Base-by-base conservation (phyloP, 2,113 vertebrate species). In the Rhynchomys soricoides region DNA sequence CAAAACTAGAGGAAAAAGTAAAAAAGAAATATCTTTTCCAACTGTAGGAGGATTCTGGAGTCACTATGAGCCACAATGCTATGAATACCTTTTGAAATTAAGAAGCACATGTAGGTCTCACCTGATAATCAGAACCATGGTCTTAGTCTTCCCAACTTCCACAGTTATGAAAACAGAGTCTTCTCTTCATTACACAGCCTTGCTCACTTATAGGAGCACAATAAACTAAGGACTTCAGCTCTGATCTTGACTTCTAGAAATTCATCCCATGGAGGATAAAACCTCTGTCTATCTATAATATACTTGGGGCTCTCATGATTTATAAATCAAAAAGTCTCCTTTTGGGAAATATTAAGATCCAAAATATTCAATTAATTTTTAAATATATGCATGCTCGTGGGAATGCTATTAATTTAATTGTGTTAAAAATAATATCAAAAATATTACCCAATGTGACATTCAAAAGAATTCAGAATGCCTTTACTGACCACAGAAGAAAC, bases 341-440 rank as follows among this genome's bases (percentile, higher is more conserved):
- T 95, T 92, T 15, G n/a, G 31, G 31, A 34, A 64, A 96, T 94
- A 90, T 37, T 93, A 93, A 92, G 62, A 66, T 50, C 71, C 66
- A 95, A 95, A 92, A 70, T 90, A 90, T 31, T 74, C 86, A 89
- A 45, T 55, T 85, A 15, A 66, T 83, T 87, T 94, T 93, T n/a
- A 95, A 71, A 94, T 93, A 86, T 29, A 89, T 17, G 68, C 79
- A 78, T 6, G 17, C 89, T 57, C 45, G 74, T 64, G 26, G 17
- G 48, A 86, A 40, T 74, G 85, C 85, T 95, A 77, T 7, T 95
- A 15, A 88, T 71, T 94, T 95, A 92, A 90, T 89, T 92, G 34
- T 90, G 22, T 88, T 96, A 40, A 83, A 70, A 86, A 12, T 48
- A 73, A 40, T 55, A 62, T 11, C 15, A 64, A 22, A 91, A 90